phyloP scores from a whole-genome alignment of 2,888 invertebrate genomes.

The Sclerodermus sp. region DNA sequence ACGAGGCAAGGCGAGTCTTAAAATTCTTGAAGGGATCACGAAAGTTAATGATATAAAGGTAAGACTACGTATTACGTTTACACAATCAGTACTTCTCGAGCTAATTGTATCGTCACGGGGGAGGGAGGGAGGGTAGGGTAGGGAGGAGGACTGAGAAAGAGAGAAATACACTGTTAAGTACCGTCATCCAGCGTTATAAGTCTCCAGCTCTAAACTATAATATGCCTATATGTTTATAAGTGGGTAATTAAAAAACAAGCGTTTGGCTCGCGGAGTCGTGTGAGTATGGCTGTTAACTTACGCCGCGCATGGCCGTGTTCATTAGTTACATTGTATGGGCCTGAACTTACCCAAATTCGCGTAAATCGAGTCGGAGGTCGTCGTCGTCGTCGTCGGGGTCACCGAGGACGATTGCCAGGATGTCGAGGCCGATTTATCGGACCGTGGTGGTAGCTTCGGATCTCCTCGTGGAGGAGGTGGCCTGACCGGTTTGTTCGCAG shows the following conservation, averaged over 20 bases:
- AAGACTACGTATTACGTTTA: not conserved
- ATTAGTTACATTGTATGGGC: slow-evolving; percentile 57
- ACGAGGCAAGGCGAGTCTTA: not conserved
- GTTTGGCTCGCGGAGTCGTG: slow-evolving; percentile 32
- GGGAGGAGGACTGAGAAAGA: no score
- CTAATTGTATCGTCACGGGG: slow-evolving; percentile 14
- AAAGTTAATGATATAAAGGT: slow-evolving; percentile 8
- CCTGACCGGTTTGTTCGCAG: slow-evolving; percentile 64
- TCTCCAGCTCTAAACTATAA: not conserved
- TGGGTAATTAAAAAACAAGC: slow-evolving; percentile 16
- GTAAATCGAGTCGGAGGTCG: slow-evolving; percentile 63
- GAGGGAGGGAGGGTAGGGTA: not conserved
- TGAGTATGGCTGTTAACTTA: slow-evolving; percentile 19
- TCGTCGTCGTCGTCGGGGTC: slow-evolving; percentile 1
- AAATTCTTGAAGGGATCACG: not conserved
- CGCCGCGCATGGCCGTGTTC: slow-evolving; percentile 8
- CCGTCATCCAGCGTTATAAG: slow-evolving; percentile 22
- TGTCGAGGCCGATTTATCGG: slow-evolving; percentile 29
- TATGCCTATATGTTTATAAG: not conserved
- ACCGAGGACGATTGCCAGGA: slow-evolving; percentile 35
- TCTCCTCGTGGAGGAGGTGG: slow-evolving; percentile 68
- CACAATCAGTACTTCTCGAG: slow-evolving; percentile 8
- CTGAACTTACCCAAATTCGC: slow-evolving; percentile 74
- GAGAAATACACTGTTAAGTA: slow-evolving; percentile 13
- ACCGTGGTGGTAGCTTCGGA: slow-evolving; percentile 51